Base-by-base conservation (phyloP, 2,113 vertebrate genomes). In the Entosphenus tridentatus region DNA sequence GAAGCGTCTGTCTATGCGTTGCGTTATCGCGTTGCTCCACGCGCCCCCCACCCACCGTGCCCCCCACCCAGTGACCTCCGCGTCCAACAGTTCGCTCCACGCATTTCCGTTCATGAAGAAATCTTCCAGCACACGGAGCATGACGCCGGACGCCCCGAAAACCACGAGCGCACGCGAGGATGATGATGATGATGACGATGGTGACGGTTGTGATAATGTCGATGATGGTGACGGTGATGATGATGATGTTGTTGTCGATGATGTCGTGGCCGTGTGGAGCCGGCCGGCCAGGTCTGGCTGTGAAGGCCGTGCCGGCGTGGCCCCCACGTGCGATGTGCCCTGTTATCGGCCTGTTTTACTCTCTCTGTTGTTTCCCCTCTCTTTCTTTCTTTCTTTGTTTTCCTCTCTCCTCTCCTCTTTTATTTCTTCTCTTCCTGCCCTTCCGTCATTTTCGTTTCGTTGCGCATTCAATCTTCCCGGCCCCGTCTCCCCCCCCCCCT, bases 321-420 rank as follows among this genome's bases (percentile, higher is more conserved):
- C 39, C 39, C 39, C 62, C n/a, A 21, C 21, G 62, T 65, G 62
- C 62, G n/a, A 21, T 21, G 62, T 65, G 62, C 62, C 21, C n/a
- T 65, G 62, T 65, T 65, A 65, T 21, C 21, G 62, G 62, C 62
- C 21, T 65, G 62, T n/a, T 16, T 65, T 65, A 65, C 21, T 65
- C 62, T 65, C 62, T 65, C 62, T 65, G 62, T 65, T 65, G 21
- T 65, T 65, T 65, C 62, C 62, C 62, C 62, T 65, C n/a, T 65
- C 21, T n/a, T n/a, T 65, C 21, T 65, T 65, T 65, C 62, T 65
- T n/a, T 65, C 8, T 16, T 65, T 65, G n/a, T 8, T 21, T 65
- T 21, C 62, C n/a, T 65, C 62, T 65, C 62, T 65, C 62, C 21
- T 16, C 62, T 17, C 58, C 58, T 62, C 58, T 62, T 17, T 62